These are phyloP conservation scores for Egretta garzetta DNA, from an alignment of 2,113 vertebrate species.

Conservation along the genomic window DNA sequence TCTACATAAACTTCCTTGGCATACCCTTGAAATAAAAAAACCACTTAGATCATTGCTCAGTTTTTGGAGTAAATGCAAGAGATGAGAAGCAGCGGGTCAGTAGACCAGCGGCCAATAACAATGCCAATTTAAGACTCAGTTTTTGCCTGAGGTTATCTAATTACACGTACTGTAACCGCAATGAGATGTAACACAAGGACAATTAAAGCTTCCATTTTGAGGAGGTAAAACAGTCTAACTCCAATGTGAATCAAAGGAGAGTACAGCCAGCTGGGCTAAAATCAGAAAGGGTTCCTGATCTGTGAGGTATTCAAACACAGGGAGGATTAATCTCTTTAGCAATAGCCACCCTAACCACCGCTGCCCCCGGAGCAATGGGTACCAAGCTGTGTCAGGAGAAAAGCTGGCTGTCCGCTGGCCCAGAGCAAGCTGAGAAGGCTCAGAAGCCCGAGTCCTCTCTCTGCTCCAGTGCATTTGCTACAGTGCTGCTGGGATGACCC, in stretches of 20 bases:
- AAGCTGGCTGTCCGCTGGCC: not conserved
- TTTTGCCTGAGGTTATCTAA: constrained; percentile 30
- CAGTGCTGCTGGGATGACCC: not conserved
- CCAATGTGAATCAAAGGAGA: not conserved
- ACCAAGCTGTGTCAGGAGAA: not conserved
- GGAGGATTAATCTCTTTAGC: not conserved
- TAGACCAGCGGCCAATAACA: not conserved
- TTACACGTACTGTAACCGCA: not conserved
- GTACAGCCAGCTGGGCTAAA: not conserved
- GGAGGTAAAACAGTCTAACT: not conserved
- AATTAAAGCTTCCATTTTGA: constrained; percentile 31
- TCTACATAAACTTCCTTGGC: constrained; percentile 1
- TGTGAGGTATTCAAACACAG: not conserved
- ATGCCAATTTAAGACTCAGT: not conserved
- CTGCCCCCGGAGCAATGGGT: not conserved
- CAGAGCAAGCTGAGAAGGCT: not conserved
- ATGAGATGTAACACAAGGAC: not conserved
- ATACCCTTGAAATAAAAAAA: not conserved
- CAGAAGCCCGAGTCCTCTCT: rapidly evolving
- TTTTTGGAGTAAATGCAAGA: not conserved
- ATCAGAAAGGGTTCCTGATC: not conserved
- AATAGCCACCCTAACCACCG: not conserved
- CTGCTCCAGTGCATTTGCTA: not conserved
- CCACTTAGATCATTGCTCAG: not conserved
- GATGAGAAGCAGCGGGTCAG: not conserved